These are phyloP conservation scores for Temnothorax ravouxi DNA, from an alignment of 2,888 invertebrate genomes.

Conservation along the genomic window DNA sequence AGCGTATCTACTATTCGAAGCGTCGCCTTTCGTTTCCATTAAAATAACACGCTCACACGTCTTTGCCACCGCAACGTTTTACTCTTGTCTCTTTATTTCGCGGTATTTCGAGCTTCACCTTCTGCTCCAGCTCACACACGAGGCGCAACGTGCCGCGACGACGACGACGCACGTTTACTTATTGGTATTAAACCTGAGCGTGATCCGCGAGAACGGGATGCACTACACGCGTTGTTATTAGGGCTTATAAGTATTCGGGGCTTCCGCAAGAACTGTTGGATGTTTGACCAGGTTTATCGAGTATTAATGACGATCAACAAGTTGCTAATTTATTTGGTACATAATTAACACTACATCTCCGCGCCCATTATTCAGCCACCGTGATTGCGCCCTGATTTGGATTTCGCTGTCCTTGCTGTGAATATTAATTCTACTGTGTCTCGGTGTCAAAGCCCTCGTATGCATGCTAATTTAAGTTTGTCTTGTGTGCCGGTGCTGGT, in stretches of 20 bases:
- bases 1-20: not conserved
- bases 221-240: constrained; percentile 27
- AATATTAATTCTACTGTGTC: constrained; percentile 55
- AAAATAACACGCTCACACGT: not conserved
- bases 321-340: constrained; percentile 71
- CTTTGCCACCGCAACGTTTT: not conserved
- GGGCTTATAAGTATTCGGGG: constrained; percentile 34
- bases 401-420: constrained; percentile 48
- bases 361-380: constrained; percentile 44
- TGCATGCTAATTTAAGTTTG: constrained; percentile 56
- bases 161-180: not conserved
- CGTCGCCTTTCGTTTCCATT: not conserved
- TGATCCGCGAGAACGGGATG: constrained; percentile 23
- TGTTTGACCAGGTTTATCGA: constrained; percentile 57
- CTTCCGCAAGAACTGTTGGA: constrained; percentile 12
- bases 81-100: constrained; percentile 12
- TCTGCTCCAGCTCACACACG: constrained; percentile 14
- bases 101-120: constrained; percentile 55
- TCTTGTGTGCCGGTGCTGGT: constrained; percentile 8
- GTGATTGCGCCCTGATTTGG: constrained; percentile 51
- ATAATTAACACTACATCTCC: constrained; percentile 64
- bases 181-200: constrained; percentile 25
- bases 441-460: constrained; percentile 53
- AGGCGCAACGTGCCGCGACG: constrained; percentile 19
- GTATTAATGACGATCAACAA: constrained; percentile 74